Conservation (phyloP, 1,140 invertebrate species). For the Caenorhabditis brenneri region DNA sequence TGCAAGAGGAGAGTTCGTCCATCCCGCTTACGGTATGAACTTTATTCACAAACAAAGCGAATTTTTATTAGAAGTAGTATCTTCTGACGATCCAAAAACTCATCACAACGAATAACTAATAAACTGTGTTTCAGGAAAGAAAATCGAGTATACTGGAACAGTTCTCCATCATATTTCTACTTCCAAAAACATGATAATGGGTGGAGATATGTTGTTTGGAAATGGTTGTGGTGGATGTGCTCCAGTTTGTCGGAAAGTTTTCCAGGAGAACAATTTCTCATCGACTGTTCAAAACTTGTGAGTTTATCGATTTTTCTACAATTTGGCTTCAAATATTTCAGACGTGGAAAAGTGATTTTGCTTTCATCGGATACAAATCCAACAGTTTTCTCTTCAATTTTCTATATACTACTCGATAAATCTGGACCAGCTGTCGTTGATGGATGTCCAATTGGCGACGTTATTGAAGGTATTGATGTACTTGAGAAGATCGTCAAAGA, state of each 20-base stretch:
- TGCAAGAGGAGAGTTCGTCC: constrained; percentile 17
- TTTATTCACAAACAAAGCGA: no score
- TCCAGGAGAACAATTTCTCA: constrained; percentile 15
- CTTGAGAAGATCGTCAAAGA: not conserved
- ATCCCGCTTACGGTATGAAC: not conserved
- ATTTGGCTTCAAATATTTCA: not conserved
- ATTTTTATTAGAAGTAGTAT: no score
- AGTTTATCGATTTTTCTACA: not conserved
- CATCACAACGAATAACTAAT: no score
- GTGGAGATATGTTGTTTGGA: not conserved
- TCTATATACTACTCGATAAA: constrained; percentile 17
- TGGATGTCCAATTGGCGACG: constrained; percentile 5
- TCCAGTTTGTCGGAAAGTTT: not conserved
- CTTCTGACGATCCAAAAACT: no score
- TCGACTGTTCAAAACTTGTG: not conserved
- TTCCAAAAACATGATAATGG: constrained; percentile 31
- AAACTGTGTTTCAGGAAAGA: not conserved
- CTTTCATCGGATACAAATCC: constrained; percentile 1
- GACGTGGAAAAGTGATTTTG: constrained; percentile 20
- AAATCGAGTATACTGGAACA: constrained; percentile 38
- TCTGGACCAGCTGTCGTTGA: not conserved
- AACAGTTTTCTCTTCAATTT: not conserved
- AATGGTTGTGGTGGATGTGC: constrained; percentile 18
- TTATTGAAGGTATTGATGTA: constrained; percentile 8
- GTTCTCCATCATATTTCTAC: not conserved